Percentiles rank a stretch among this genome's conserved stretches.
phyloP scores from a whole-genome alignment of 2,888 invertebrate species.

The Malthinus seriepunctatus region DNA sequence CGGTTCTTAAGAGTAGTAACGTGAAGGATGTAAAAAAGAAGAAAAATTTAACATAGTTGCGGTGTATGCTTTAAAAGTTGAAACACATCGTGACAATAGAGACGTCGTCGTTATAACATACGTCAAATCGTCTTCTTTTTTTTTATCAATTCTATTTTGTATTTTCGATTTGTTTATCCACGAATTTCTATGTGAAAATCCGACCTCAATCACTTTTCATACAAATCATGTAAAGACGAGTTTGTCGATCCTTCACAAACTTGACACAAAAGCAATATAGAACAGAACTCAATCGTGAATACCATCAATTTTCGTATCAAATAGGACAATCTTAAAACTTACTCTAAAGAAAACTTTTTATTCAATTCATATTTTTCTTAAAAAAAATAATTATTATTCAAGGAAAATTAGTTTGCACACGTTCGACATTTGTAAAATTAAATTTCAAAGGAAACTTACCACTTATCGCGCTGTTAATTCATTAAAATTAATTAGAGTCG shows the following conservation, averaged over 20 bases:
- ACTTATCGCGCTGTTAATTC: slow-evolving; percentile 12
- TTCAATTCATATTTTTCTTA: not conserved
- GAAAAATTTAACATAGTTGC: slow-evolving; percentile 21
- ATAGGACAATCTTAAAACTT: not conserved
- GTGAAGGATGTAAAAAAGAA: slow-evolving; percentile 18
- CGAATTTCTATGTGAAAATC: slow-evolving; percentile 12
- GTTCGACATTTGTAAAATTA: no score
- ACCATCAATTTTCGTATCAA: slow-evolving; percentile 3
- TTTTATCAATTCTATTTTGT: slow-evolving; percentile 12
- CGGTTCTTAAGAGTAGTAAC: slow-evolving; percentile 27
- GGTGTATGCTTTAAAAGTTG: slow-evolving; percentile 18
- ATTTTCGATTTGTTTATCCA: slow-evolving; percentile 22
- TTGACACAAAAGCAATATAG: slow-evolving; percentile 11
- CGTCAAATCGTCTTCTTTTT: slow-evolving; percentile 3
- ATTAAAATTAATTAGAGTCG: slow-evolving; percentile 18
- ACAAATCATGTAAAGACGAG: slow-evolving; percentile 20
- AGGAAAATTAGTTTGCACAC: not conserved
- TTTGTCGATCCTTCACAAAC: slow-evolving; percentile 13
- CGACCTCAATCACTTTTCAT: slow-evolving; percentile 23
- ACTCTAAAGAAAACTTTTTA: not conserved
- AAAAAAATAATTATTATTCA: not conserved
- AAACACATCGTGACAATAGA: slow-evolving; percentile 21
- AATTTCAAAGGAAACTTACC: not conserved
- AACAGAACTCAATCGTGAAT: slow-evolving; percentile 5
- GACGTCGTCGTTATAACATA: slow-evolving; percentile 20